Conservation (phyloP, 2,888 invertebrate genomes). For the Melipona beecheii region DNA sequence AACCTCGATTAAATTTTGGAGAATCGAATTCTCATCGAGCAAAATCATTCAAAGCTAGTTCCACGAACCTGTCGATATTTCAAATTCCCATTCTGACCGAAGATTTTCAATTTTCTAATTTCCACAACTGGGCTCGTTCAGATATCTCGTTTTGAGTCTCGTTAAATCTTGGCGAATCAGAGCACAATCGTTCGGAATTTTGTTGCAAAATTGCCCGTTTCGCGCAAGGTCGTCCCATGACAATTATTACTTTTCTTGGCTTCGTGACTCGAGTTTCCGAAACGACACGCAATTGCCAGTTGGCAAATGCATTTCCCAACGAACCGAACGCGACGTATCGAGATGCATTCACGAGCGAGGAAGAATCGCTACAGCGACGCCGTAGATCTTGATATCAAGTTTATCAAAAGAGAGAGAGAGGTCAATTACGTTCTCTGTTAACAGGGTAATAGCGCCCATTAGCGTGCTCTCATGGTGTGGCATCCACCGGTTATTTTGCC, state of each 20-base stretch:
- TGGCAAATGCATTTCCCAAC: slow-evolving; percentile 23
- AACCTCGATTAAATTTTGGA: no score
- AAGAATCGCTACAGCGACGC: background rate
- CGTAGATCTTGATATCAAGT: background rate
- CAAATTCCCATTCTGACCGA: no score
- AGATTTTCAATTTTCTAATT: no score
- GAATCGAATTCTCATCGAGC: no score
- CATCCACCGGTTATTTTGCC: background rate
- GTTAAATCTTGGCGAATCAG: no score
- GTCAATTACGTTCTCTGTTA: slow-evolving; percentile 28
- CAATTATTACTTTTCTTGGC: slow-evolving; percentile 38
- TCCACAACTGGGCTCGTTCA: no score
- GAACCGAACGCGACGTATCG: background rate
- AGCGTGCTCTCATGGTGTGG: background rate
- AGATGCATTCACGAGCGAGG: background rate
- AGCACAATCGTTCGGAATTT: slow-evolving; percentile 10
- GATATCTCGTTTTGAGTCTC: no score
- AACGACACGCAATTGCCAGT: slow-evolving; percentile 29
- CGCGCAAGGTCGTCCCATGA: slow-evolving; percentile 11
- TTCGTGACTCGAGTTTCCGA: slow-evolving; percentile 1
- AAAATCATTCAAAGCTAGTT: no score
- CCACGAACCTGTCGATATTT: no score
- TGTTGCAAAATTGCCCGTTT: background rate
- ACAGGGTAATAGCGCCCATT: slow-evolving; percentile 26
- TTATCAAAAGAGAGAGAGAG: background rate